phyloP scores from a whole-genome alignment of 2,888 invertebrate species.

The Atherix ibis region DNA sequence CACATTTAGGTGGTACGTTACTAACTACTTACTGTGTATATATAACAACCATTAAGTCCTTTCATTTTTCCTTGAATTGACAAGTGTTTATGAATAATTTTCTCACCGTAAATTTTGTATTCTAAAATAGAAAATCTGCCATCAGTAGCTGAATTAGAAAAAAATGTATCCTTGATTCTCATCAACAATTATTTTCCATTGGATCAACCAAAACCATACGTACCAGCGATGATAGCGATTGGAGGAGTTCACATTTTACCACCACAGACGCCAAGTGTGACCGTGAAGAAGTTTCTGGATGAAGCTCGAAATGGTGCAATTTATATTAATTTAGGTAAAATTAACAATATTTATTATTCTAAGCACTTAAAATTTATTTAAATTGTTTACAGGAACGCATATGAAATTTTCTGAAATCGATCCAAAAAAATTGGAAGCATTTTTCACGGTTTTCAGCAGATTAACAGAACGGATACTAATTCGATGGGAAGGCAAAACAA shows the following conservation, averaged over 20 bases:
- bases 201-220: constrained; percentile 29
- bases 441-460: constrained; percentile 26
- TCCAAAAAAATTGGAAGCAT: constrained; percentile 20
- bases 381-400: constrained; percentile 28
- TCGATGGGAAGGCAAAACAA: constrained; percentile 32
- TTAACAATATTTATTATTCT: too few relatives aligned
- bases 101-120: too few relatives aligned
- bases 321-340: constrained; percentile 31
- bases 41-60: too few relatives aligned
- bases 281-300: constrained; percentile 31
- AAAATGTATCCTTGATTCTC: constrained; percentile 32
- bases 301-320: constrained; percentile 31
- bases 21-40: too few relatives aligned
- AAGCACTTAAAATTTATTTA: too few relatives aligned
- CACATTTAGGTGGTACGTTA: constrained; percentile 11
- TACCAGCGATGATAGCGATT: constrained; percentile 35
- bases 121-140: constrained; percentile 19
- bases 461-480: constrained; percentile 32
- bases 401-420: constrained; percentile 30
- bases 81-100: too few relatives aligned
- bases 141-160: constrained; percentile 29
- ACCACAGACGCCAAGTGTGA: constrained; percentile 26
- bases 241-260: constrained; percentile 38
- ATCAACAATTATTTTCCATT: constrained; percentile 36
- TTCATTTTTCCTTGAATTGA: too few relatives aligned